Percentiles rank a stretch among this genome's conserved stretches.
Conservation (phyloP, 2,113 vertebrate genomes). For the Asarcornis scutulata region DNA sequence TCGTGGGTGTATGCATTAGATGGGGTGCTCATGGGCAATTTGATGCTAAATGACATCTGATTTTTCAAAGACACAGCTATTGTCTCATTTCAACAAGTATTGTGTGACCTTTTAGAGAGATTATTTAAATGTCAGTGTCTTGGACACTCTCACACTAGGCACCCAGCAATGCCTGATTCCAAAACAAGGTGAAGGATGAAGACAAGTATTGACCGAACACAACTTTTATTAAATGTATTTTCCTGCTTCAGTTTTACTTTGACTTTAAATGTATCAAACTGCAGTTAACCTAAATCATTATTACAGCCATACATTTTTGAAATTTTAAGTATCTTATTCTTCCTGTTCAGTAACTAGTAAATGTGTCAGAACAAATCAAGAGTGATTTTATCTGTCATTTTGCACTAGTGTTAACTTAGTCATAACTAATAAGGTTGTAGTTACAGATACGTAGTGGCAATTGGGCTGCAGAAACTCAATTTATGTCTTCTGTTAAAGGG, state of each 20-base stretch:
- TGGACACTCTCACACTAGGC: background rate
- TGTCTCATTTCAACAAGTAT: background rate
- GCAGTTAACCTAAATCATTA: background rate
- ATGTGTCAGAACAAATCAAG: slow-evolving; percentile 34
- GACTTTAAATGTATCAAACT: background rate
- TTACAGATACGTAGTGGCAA: background rate
- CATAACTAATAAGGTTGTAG: background rate
- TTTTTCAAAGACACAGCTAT: slow-evolving; percentile 3
- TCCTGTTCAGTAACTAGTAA: background rate
- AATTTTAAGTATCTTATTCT: background rate
- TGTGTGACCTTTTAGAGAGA: slow-evolving; percentile 33
- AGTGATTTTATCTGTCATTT: slow-evolving; percentile 14
- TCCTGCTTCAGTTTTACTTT: slow-evolving; percentile 8
- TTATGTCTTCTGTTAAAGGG: background rate
- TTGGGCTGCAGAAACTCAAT: background rate
- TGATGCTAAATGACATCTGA: background rate
- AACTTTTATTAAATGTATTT: background rate
- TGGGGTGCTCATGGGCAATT: background rate
- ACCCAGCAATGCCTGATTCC: background rate
- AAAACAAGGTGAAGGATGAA: background rate
- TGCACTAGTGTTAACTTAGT: slow-evolving; percentile 18
- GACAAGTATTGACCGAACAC: background rate
- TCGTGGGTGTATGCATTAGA: background rate
- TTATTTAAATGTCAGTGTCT: slow-evolving; percentile 22
- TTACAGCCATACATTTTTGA: slow-evolving; percentile 5